Evolutionary conservation across 1,140 invertebrate species (phyloP).

Genomic region (Drosophila melanogaster): DNA sequence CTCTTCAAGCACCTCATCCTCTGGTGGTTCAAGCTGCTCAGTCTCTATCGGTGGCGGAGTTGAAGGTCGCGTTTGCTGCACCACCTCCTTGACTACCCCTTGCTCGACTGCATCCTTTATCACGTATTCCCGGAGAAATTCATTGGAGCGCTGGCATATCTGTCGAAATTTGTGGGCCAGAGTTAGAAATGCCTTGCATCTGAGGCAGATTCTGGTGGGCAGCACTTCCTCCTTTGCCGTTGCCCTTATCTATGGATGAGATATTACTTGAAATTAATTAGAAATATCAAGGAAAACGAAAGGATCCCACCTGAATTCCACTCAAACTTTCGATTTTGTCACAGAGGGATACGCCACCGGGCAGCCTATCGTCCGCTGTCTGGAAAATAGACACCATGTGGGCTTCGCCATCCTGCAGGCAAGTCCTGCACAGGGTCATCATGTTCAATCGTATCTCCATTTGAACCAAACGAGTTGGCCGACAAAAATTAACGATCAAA

Average conservation of each 20-base stretch:
- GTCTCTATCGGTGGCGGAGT: constrained; percentile 1
- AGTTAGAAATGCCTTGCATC: constrained; percentile 67
- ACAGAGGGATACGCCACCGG: constrained; percentile 37
- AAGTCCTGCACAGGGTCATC: constrained; percentile 61
- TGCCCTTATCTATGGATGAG: constrained; percentile 40
- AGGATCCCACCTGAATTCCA: constrained; percentile 55
- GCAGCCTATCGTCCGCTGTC: constrained; percentile 26
- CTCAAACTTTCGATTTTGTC: constrained; percentile 76
- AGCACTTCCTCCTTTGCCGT: constrained; percentile 53
- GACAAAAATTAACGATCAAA: constrained; percentile 10
- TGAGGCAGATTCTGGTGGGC: constrained; percentile 63
- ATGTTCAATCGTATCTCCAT: constrained; percentile 49
- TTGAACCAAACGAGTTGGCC: constrained; percentile 4
- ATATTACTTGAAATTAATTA: not conserved
- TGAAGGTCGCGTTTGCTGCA: not conserved
- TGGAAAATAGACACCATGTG: constrained; percentile 77
- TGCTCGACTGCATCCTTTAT: constrained; percentile 24
- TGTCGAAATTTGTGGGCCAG: constrained; percentile 72
- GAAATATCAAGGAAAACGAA: no score
- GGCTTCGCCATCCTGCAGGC: constrained; percentile 68
- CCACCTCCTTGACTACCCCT: constrained; percentile 16
- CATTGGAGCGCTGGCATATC: constrained; percentile 74
- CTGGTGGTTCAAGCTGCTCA: constrained; percentile 44
- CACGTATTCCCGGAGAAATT: constrained; percentile 68
- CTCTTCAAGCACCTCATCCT: constrained; percentile 57